Base-by-base conservation (phyloP, 2,888 invertebrate genomes). In the Mechanitis mazaeus region DNA sequence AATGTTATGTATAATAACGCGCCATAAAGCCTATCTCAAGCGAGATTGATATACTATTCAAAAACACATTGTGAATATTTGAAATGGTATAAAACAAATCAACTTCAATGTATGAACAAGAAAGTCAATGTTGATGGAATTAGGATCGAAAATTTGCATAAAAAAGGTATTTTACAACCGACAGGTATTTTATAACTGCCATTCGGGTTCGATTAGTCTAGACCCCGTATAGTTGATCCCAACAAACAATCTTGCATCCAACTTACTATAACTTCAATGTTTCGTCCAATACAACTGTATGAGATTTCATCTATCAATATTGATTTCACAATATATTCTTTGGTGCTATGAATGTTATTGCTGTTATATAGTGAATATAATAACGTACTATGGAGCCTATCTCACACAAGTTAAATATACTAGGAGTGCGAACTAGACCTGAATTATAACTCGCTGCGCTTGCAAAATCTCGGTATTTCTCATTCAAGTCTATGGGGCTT, bases 151-250 rank as follows among this genome's bases (percentile, higher is more conserved):
- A 70, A 72, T 73, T 75, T 68, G 69, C 67, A 72, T 63, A 71
- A 66, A 69, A 71, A 71, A 69, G 65, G 68, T 65, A 69, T 71
- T 81, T 80, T 77, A 78, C 70, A 20, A 20, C 20, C 20, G 20
- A 20, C 20, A 20, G 20, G 20, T 20, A 20, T 20, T 20, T 20
- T 20, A 20, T 20, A 62, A 61, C 58, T 47, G 55, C 47, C 55
- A 54, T 54, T 64, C 58, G 58, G 65, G 59, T 54, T 63, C 59
- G 56, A 60, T 59, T 56, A 60, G 42, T 57, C 33, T 56, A 12
- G 7, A 55, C 60, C 33, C 56, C 54, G 47, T 55, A 59, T 60
- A 46, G 47, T 61, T 33, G 58, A 47, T 45, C 54, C 58, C 38
- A 45, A 59, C 45, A 50, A 58, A 56, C 46, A 56, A 60, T 60